A percentile compares a stretch with the other conserved stretches of the same genome.
Evolutionary conservation across 2,113 vertebrate genomes (phyloP).

Genomic region (Ctenodactylus gundi): DNA sequence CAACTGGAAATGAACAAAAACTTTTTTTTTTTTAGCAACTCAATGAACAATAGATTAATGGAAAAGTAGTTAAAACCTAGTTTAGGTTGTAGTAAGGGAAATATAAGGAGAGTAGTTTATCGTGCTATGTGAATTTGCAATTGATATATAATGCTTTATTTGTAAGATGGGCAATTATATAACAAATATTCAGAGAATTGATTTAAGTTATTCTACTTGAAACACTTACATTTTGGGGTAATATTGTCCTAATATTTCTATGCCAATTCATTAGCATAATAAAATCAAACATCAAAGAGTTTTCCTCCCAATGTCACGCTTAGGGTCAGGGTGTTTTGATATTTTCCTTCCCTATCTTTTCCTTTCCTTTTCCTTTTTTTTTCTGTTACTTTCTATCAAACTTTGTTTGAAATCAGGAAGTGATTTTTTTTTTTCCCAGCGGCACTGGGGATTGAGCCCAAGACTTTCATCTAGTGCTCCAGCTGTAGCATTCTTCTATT

Average conservation of each 20-base stretch:
- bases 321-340: neutral
- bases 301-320: no score
- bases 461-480: no score
- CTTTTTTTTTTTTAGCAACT: neutral
- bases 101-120: neutral
- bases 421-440: no score
- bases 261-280: neutral
- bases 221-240: neutral
- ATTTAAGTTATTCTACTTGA: neutral
- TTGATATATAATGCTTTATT: neutral
- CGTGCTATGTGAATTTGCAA: neutral
- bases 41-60: neutral
- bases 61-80: neutral
- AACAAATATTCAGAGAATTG: neutral
- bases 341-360: neutral
- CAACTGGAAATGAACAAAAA: neutral
- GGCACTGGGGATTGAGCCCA: no score
- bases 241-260: neutral
- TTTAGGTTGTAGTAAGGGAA: neutral
- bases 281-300: neutral
- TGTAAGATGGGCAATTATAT: neutral
- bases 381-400: neutral
- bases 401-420: neutral
- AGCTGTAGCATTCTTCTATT: no score
- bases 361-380: neutral